Evolutionary conservation across 2,113 vertebrate genomes (phyloP).

Genomic region (Lethenteron reissneri): DNA sequence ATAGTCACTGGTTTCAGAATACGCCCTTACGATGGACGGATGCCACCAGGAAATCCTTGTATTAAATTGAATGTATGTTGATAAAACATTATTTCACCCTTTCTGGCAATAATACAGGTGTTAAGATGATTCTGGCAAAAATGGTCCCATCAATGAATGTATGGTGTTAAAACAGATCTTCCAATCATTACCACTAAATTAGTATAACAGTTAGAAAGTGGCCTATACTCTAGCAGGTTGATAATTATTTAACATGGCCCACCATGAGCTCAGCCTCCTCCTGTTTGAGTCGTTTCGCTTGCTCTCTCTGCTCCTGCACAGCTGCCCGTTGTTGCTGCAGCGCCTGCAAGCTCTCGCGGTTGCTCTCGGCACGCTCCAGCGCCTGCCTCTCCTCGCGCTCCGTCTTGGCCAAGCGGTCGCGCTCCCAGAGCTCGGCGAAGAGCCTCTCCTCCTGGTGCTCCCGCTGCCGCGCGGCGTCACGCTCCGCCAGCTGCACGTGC

Average conservation of each 20-base stretch:
- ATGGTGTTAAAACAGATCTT: background rate
- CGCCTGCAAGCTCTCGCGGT: constrained; percentile 13
- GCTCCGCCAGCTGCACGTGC: constrained; percentile 29
- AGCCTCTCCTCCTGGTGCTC: constrained; percentile 27
- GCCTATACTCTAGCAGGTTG: background rate
- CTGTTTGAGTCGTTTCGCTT: constrained; percentile 20
- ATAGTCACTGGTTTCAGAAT: too few species aligned
- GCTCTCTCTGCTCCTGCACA: constrained; percentile 16
- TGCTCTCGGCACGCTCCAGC: constrained; percentile 12
- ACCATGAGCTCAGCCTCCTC: constrained; percentile 32
- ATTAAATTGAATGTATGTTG: too few species aligned
- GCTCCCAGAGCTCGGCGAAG: constrained; percentile 36
- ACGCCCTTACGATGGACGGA: too few species aligned
- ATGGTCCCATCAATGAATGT: background rate
- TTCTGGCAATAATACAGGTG: too few species aligned
- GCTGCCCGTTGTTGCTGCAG: constrained; percentile 22
- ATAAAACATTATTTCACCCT: too few species aligned
- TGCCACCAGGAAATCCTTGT: too few species aligned
- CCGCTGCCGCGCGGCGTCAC: constrained; percentile 18
- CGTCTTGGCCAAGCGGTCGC: constrained; percentile 37
- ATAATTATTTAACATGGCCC: background rate
- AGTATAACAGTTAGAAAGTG: background rate
- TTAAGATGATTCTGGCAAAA: background rate
- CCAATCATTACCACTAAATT: background rate
- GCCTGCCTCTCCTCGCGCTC: constrained; percentile 13